Conservation (phyloP, 2,888 invertebrate genomes). For the Amblyjoppa fuscipennis region DNA sequence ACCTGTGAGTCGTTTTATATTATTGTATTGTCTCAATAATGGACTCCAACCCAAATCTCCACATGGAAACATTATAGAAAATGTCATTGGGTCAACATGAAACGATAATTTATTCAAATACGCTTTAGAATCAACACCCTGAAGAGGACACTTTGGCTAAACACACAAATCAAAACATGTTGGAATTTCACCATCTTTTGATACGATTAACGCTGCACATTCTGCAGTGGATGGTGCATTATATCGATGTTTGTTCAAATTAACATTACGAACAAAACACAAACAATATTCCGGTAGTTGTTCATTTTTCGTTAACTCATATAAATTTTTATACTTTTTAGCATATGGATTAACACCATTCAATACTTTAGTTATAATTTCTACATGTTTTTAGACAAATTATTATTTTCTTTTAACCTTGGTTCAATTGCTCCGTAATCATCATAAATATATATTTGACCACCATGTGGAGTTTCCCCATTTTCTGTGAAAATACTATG, state of each 20-base stretch:
- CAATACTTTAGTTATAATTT: not conserved
- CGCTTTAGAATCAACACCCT: not conserved
- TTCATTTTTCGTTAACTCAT: not conserved
- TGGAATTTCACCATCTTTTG: not conserved
- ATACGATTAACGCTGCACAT: not conserved
- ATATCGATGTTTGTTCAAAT: conserved; percentile 13
- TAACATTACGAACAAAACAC: not conserved
- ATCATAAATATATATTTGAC: conserved; percentile 15
- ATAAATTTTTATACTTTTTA: conserved; percentile 1
- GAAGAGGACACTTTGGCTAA: not conserved
- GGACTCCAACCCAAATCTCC: conserved; percentile 31
- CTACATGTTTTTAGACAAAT: not conserved
- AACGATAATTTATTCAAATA: conserved; percentile 47
- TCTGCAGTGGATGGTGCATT: conserved; percentile 11
- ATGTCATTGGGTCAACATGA: conserved; percentile 25
- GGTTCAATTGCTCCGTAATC: not conserved
- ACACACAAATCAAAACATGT: conserved; percentile 45
- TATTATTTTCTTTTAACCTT: not conserved
- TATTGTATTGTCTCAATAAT: not conserved
- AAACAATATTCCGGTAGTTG: conserved; percentile 13
- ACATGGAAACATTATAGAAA: conserved; percentile 52
- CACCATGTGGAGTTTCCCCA: conserved; percentile 3
- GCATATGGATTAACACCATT: not conserved
- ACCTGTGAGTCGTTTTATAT: not conserved
- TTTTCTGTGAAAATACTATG: not conserved